phyloP scores from a whole-genome alignment of 2,888 invertebrate species.

The Catocala nupta region DNA sequence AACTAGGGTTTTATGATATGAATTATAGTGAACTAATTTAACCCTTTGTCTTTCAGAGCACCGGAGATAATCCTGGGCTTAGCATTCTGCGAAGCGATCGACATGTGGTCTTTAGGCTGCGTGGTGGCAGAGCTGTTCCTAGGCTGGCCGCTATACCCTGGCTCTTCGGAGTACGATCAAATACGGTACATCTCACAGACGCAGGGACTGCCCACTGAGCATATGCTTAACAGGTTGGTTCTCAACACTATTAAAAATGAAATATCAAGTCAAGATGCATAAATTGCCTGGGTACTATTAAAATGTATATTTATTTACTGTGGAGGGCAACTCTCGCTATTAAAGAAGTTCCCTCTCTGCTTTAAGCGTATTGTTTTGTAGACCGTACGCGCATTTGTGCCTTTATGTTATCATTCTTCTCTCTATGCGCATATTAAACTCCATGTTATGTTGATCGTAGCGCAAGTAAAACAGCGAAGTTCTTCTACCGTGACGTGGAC shows the following conservation, averaged over 20 bases:
- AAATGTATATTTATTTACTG: too few species aligned
- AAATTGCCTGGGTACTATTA: too few species aligned
- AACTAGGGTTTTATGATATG: too few species aligned
- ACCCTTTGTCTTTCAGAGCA: conserved; percentile 87
- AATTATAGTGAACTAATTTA: neutral
- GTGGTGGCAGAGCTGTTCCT: conserved; percentile 99
- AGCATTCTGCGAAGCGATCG: conserved; percentile 99
- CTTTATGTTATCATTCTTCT: too few species aligned
- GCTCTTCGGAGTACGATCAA: conserved; percentile 99
- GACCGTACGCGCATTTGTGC: too few species aligned
- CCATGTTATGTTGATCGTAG: conserved; percentile 89
- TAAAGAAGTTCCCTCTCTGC: too few species aligned
- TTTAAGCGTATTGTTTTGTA: too few species aligned
- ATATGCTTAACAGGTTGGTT: conserved; percentile 96
- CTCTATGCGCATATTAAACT: neutral
- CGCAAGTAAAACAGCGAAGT: conserved; percentile 99
- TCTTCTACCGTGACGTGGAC: conserved; percentile 98
- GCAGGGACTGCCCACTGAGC: conserved; percentile 98
- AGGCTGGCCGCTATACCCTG: conserved; percentile 99
- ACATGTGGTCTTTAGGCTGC: conserved; percentile 99
- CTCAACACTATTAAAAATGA: neutral
- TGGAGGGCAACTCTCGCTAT: too few species aligned
- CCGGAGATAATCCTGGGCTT: conserved; percentile 99
- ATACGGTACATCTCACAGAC: conserved; percentile 99
- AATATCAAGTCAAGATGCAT: neutral